Evolutionary conservation across 1,140 invertebrate species (phyloP), one percentile per base, ranked within the genome.

Genomic region (Nymphalis io): DNA sequence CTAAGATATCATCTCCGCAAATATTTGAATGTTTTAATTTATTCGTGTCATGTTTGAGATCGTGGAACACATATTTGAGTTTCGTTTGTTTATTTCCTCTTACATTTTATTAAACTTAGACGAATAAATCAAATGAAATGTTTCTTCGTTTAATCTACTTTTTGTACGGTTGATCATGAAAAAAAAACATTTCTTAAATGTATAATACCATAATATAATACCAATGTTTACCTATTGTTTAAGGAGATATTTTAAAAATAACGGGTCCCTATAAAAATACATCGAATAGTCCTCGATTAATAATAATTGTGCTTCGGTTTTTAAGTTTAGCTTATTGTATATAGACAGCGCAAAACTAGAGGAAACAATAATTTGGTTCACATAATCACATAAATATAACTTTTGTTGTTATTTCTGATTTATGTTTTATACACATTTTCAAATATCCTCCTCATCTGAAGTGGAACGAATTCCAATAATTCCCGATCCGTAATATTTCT

Each of bases 401-500:
- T 46, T 5, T 51, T 51, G 18, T 27, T 6, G 23, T 55, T n/a
- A 2, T 5, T 55, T 15, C 18, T 23, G 13, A 3, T 27, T 15
- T 20, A 20, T 21, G 21, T 55, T 23, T 33, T 55, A n/a, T 55
- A 55, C 3, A 55, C 23, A 5, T 55, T 55, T 18, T 18, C 15
- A 51, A 51, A 51, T 51, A 51, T 55, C 51, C 51, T 55, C 15
- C 51, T 55, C 51, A n/a, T 27, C 12, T 55, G 51, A 64, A 73
- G 61, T 60, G 38, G 23, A 62, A 58, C 27, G 42, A 62, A 72
- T 62, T 38, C 38, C 44, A 74, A 70, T 70, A 62, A 70, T 74
- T 57, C 20, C 18, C 60, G 51, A 55, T 23, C 68, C 46, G 48
- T 59, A 69, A 72, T 72, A 75, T 75, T 67, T 68, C 58, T 66